phyloP scores from a whole-genome alignment of 1,140 invertebrate genomes.

The Habropoda laboriosa region DNA sequence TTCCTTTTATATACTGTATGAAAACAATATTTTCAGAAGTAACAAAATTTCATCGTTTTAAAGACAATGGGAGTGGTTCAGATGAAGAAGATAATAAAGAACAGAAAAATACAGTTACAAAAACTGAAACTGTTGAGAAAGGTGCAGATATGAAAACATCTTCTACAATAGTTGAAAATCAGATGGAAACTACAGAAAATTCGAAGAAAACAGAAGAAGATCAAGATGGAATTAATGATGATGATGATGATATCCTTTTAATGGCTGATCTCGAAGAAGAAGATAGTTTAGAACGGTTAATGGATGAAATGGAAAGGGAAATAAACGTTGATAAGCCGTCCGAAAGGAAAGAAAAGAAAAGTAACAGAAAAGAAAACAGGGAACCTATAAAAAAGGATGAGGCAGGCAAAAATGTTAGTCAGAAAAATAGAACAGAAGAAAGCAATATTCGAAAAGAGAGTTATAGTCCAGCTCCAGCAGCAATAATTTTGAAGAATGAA shows the following conservation, averaged over 20 bases:
- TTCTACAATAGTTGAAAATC: conserved; percentile 53
- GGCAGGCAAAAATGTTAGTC: conserved; percentile 35
- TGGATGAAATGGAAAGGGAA: conserved; percentile 80
- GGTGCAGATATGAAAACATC: conserved; percentile 47
- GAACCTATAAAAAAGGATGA: conserved; percentile 44
- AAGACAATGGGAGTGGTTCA: conserved; percentile 72
- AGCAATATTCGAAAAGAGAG: conserved; percentile 51
- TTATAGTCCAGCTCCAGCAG: conserved; percentile 24
- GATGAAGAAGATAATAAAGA: conserved; percentile 75
- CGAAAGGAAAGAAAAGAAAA: conserved; percentile 66
- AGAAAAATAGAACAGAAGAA: conserved; percentile 43
- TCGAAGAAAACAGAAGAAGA: conserved; percentile 47
- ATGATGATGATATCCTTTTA: conserved; percentile 76
- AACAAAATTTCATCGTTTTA: conserved; percentile 77
- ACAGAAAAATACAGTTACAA: conserved; percentile 30
- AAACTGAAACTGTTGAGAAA: conserved; percentile 49
- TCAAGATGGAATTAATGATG: conserved; percentile 70
- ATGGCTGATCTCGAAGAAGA: conserved; percentile 79
- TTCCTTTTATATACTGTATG: neutral
- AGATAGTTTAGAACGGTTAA: conserved; percentile 77
- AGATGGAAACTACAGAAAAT: conserved; percentile 50
- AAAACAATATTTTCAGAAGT: conserved; percentile 61
- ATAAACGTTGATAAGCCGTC: conserved; percentile 68
- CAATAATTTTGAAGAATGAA: conserved; percentile 54
- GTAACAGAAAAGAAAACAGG: conserved; percentile 44